phyloP scores from a whole-genome alignment of 2,888 invertebrate species.

The Sussaba pulchella region DNA sequence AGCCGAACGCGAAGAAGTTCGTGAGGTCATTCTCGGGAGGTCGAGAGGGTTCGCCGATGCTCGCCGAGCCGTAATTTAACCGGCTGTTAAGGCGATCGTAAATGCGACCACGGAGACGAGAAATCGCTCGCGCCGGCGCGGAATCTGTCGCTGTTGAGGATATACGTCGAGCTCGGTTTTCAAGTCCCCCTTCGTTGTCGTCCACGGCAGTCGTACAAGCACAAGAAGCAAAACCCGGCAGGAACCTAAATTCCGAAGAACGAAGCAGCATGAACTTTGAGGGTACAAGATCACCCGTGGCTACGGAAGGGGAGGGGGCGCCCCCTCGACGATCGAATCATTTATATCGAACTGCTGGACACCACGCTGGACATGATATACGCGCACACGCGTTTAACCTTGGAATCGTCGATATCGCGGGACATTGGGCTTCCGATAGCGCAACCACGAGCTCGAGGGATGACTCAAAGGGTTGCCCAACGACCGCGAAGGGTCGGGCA shows the following conservation, averaged over 20 bases:
- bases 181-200: slow-evolving; percentile 5
- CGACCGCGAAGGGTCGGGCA: slow-evolving; percentile 1
- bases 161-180: slow-evolving; percentile 25
- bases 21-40: slow-evolving; percentile 63
- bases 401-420: not conserved
- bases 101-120: slow-evolving; percentile 68
- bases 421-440: not conserved
- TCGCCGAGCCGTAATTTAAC: slow-evolving; percentile 75
- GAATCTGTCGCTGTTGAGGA: slow-evolving; percentile 69
- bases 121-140: no score
- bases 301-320: no score
- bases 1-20: slow-evolving; percentile 18
- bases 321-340: slow-evolving; percentile 66
- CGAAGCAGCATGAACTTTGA: slow-evolving; percentile 68
- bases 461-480: slow-evolving; percentile 42
- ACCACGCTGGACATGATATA: slow-evolving; percentile 20
- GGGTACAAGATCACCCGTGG: slow-evolving; percentile 71
- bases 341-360: slow-evolving; percentile 57
- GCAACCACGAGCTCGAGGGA: not conserved
- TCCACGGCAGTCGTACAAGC: slow-evolving; percentile 25
- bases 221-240: no score
- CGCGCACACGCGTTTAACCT: not conserved
- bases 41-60: slow-evolving; percentile 62
- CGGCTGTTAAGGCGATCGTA: slow-evolving; percentile 78
- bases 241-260: slow-evolving; percentile 55